These are phyloP conservation scores for Napeogenes inachia DNA, from an alignment of 2,888 invertebrate genomes.

Conservation along the genomic window DNA sequence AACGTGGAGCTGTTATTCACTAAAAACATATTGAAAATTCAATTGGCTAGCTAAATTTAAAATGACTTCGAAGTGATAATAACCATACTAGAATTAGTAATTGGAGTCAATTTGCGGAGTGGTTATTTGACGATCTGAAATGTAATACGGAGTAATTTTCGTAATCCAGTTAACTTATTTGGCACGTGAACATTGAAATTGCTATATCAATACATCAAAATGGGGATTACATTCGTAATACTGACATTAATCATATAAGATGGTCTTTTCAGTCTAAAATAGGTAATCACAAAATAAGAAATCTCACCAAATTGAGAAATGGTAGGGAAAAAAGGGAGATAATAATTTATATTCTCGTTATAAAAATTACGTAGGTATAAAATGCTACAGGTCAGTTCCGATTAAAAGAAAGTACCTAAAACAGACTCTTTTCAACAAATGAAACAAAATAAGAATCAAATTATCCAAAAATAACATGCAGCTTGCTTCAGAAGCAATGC, in stretches of 20 bases:
- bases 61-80: slow-evolving; percentile 23
- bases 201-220: slow-evolving; percentile 10
- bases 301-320: neutral
- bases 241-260: slow-evolving; percentile 4
- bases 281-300: neutral
- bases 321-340: too few relatives aligned
- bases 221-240: neutral
- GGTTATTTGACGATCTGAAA: slow-evolving; percentile 11
- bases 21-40: slow-evolving; percentile 38
- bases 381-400: too few relatives aligned
- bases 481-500: slow-evolving; percentile 37
- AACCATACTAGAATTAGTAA: slow-evolving; percentile 18
- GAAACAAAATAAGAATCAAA: slow-evolving; percentile 28
- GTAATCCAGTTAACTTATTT: slow-evolving; percentile 7
- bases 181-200: slow-evolving; percentile 4
- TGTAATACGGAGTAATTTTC: slow-evolving; percentile 9
- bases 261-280: neutral
- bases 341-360: too few relatives aligned
- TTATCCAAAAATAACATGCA: slow-evolving; percentile 33
- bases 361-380: too few relatives aligned
- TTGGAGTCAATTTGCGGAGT: slow-evolving; percentile 17
- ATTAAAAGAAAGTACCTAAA: neutral
- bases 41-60: slow-evolving; percentile 26
- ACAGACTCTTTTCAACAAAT: slow-evolving; percentile 10
- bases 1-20: slow-evolving; percentile 46